phyloP scores from a whole-genome alignment of 2,888 invertebrate species.

The Calephelis perditalis region DNA sequence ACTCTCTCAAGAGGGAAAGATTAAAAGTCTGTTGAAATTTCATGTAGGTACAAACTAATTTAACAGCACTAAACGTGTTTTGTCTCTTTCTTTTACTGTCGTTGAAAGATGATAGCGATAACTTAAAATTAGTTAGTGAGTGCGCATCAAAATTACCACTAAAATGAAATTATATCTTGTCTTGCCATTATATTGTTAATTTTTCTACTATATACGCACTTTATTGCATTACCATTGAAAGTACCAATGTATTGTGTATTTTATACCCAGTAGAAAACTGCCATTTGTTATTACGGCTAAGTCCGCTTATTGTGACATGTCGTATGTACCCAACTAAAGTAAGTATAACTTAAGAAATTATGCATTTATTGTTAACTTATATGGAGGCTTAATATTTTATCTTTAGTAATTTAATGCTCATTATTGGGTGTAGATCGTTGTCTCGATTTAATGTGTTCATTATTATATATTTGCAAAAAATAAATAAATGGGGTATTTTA shows the following conservation, averaged over 20 bases:
- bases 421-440: constrained; percentile 6
- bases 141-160: too few species aligned
- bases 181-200: too few species aligned
- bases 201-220: too few species aligned
- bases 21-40: too few species aligned
- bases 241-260: neutral
- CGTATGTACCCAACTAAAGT: constrained; percentile 20
- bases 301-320: constrained; percentile 3
- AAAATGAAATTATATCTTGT: too few species aligned
- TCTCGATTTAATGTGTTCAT: constrained; percentile 7
- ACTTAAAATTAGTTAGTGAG: too few species aligned
- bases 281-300: constrained; percentile 3
- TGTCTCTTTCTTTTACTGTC: too few species aligned
- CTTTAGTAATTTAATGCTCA: constrained; percentile 7
- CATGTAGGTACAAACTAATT: too few species aligned
- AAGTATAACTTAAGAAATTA: constrained; percentile 19
- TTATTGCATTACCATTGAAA: neutral
- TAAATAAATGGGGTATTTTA: neutral
- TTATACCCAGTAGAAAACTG: constrained; percentile 9
- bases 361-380: constrained; percentile 30
- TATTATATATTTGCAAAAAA: neutral
- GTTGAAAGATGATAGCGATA: too few species aligned
- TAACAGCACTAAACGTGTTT: too few species aligned
- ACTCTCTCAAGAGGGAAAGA: too few species aligned
- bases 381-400: constrained; percentile 28